Base-by-base conservation (phyloP, 2,113 vertebrate genomes). In the Edolisoma coerulescens region DNA sequence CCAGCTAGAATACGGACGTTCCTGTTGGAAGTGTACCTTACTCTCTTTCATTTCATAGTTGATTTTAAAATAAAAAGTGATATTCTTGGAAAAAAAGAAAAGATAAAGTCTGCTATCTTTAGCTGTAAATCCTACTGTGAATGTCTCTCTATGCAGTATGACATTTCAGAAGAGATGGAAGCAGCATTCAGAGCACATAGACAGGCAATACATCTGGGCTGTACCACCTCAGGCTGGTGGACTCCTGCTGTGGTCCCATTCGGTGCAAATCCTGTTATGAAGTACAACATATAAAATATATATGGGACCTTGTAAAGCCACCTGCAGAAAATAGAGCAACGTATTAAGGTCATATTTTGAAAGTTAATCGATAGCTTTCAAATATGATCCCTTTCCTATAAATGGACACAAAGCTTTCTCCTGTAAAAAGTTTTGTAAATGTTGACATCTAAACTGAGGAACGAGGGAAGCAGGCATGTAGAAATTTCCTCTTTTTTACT, bases 211-310 rank as follows among this genome's bases (percentile, higher is more conserved):
- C 52, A 93, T 94, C 54, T 86, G 68, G 93, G 87, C 45, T 82
- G 84, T n/a, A 37, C 22, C 64, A 78, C 64, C 82, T 91, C 60
- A 53, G 95, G 69, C 11, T 91, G 44, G 20, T 52, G 64, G 69
- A 81, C 26, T 80, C 92, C 54, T 92, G 76, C 92, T 81, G 86
- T 77, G 90, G 50, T 90, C 41, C 30, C 70, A 76, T 79, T 90
- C 0, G 1, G 35, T 5, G 5, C 54, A 90, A 92, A 92, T 80
- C n/a, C 35, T 93, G 33, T 90, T 90, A 63, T 2, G 79, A 86
- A 86, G 11, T 42, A 27, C 20, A 28, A 65, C 59, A 22, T 54
- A 81, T 24, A 32, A 95, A 90, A 85, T 77, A 94, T 76, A 75
- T 60, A 61, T 90, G 57, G 39, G 63, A 49, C 49, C 23, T 77